Evolutionary conservation across 2,888 invertebrate genomes (phyloP).

Genomic region (Platypus cylindrus): DNA sequence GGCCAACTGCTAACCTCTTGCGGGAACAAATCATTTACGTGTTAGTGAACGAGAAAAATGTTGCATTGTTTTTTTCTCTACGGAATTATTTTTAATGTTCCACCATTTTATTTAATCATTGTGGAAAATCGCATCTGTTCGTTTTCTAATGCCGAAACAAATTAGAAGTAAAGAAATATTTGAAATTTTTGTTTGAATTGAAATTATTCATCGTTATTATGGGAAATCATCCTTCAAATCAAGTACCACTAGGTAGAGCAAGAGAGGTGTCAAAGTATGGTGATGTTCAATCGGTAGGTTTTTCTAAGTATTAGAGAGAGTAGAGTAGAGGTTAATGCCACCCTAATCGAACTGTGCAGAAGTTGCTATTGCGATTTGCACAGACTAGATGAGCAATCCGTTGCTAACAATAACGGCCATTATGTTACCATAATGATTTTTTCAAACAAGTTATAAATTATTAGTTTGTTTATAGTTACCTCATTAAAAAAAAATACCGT

Average conservation of each 20-base stretch:
- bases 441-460: no score
- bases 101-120: slow-evolving; percentile 13
- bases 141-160: slow-evolving; percentile 5
- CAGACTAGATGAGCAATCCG: no score
- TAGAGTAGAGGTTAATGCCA: no score
- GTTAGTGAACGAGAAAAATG: neutral
- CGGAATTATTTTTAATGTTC: slow-evolving; percentile 10
- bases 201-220: slow-evolving; percentile 11
- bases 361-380: no score
- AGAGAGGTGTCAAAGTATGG: slow-evolving; percentile 37
- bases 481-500: no score
- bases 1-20: slow-evolving; percentile 11
- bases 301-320: no score
- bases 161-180: slow-evolving; percentile 2
- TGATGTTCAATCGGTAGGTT: slow-evolving; percentile 34
- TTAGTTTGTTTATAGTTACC: no score
- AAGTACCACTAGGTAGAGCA: slow-evolving; percentile 67
- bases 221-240: slow-evolving; percentile 58
- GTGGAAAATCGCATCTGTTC: slow-evolving; percentile 14
- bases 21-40: no score
- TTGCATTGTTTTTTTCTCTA: no score
- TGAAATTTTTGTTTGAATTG: slow-evolving; percentile 14
- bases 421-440: no score
- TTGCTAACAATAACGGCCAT: no score
- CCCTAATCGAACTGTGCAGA: no score